phyloP scores from a whole-genome alignment of 2,888 invertebrate genomes.

The Callinectes sapidus region DNA sequence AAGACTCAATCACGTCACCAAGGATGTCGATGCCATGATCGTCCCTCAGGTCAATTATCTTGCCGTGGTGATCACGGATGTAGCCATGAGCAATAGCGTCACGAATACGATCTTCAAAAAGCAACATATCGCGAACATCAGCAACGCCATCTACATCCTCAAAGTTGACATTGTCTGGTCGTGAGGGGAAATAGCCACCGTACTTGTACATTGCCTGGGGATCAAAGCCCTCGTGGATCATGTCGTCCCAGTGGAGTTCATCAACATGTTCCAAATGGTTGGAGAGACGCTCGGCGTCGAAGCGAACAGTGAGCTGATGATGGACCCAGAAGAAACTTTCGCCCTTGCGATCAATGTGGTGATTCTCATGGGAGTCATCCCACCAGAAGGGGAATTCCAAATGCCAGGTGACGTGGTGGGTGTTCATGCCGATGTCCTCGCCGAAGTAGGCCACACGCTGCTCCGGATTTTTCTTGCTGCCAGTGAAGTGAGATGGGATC shows the following conservation, averaged over 20 bases:
- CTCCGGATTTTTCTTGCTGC: constrained; percentile 78
- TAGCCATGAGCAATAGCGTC: constrained; percentile 80
- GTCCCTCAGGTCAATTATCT: constrained; percentile 70
- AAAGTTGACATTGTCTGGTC: constrained; percentile 74
- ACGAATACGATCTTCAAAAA: constrained; percentile 79
- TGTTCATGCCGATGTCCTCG: constrained; percentile 83
- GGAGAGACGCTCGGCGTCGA: constrained; percentile 77
- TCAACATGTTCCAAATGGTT: constrained; percentile 73
- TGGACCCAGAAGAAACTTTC: constrained; percentile 79
- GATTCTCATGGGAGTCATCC: constrained; percentile 53
- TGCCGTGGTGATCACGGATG: constrained; percentile 73
- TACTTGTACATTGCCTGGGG: constrained; percentile 81
- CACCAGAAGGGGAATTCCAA: constrained; percentile 72
- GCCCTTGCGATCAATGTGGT: constrained; percentile 74
- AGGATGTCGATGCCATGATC: constrained; percentile 73
- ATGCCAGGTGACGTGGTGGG: constrained; percentile 78
- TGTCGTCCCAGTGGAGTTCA: constrained; percentile 73
- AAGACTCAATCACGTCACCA: constrained; percentile 73
- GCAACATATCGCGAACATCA: constrained; percentile 74
- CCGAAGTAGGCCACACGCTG: constrained; percentile 82
- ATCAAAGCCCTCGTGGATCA: constrained; percentile 78
- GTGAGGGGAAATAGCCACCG: constrained; percentile 78
- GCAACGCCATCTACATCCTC: constrained; percentile 73
- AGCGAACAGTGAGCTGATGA: constrained; percentile 73
- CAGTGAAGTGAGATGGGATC: constrained; percentile 74